Conservation (phyloP, 2,113 vertebrate species). For the Donacobius atricapilla region DNA sequence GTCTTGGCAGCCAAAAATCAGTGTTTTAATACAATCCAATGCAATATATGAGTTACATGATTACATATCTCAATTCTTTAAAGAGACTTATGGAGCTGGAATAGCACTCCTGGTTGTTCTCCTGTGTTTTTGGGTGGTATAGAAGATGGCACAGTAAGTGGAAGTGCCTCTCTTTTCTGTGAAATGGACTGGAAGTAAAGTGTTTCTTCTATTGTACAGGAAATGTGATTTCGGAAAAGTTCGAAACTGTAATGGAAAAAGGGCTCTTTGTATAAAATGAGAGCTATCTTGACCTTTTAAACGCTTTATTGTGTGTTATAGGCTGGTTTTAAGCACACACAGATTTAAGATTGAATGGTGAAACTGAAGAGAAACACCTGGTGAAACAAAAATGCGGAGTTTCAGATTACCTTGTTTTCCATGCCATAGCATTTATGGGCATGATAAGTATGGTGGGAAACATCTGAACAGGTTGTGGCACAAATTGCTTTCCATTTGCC, state of each 20-base stretch:
- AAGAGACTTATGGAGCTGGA: neutral
- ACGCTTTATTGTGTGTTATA: neutral
- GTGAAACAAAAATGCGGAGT: neutral
- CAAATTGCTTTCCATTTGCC: neutral
- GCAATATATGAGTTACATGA: neutral
- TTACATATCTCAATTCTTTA: neutral
- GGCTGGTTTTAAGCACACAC: rapidly evolving
- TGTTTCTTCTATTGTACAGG: neutral
- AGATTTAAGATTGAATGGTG: neutral
- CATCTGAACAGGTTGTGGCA: neutral
- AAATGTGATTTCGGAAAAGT: neutral
- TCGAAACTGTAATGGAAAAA: neutral
- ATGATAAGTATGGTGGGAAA: neutral
- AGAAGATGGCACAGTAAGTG: neutral
- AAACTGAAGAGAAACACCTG: neutral
- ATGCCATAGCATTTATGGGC: neutral
- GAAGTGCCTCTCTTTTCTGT: neutral
- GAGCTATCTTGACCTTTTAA: neutral
- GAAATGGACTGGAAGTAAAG: neutral
- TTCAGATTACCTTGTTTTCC: neutral
- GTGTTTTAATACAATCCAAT: neutral
- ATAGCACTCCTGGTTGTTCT: neutral
- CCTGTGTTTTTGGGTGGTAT: neutral
- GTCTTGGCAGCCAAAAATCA: neutral
- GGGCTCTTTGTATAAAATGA: neutral